Percentiles rank a stretch among this genome's conserved stretches.
Conservation (phyloP, 2,797 vertebrate species). For the Merluccius polli region DNA sequence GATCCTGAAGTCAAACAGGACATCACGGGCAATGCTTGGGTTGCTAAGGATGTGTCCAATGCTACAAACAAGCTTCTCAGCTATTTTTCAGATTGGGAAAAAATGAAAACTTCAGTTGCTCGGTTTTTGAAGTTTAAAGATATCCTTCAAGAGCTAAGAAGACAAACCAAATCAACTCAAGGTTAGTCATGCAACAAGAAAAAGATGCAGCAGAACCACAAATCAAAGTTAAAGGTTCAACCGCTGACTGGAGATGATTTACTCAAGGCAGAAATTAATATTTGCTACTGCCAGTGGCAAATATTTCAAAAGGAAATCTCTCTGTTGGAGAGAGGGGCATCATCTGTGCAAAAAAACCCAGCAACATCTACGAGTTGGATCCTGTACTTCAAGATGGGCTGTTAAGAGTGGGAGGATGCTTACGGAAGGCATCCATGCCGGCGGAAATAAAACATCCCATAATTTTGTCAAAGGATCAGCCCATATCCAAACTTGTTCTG, state of each 20-base stretch:
- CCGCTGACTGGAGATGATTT: neutral
- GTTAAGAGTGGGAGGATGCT: neutral
- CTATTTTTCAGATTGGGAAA: neutral
- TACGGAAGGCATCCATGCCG: neutral
- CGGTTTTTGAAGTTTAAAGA: neutral
- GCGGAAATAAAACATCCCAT: neutral
- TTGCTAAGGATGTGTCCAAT: neutral
- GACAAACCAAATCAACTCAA: neutral
- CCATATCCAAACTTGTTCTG: slow-evolving; percentile 9
- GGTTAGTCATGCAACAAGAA: neutral
- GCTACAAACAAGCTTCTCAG: neutral
- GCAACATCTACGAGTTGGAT: neutral
- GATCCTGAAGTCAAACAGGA: slow-evolving; percentile 10
- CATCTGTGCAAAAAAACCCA: neutral
- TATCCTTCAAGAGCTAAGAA: neutral
- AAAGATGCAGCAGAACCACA: neutral
- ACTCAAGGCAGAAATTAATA: neutral
- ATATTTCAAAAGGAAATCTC: slow-evolving; percentile 6
- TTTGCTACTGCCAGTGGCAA: neutral
- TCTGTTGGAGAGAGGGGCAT: neutral
- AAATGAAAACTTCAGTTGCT: neutral
- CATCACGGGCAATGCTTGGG: too few species aligned
- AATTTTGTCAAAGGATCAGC: slow-evolving; percentile 4
- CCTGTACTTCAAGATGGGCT: neutral
- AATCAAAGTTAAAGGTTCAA: neutral